These are phyloP conservation scores for Arenaria interpres DNA, from an alignment of 2,113 vertebrate genomes.

Conservation along the genomic window DNA sequence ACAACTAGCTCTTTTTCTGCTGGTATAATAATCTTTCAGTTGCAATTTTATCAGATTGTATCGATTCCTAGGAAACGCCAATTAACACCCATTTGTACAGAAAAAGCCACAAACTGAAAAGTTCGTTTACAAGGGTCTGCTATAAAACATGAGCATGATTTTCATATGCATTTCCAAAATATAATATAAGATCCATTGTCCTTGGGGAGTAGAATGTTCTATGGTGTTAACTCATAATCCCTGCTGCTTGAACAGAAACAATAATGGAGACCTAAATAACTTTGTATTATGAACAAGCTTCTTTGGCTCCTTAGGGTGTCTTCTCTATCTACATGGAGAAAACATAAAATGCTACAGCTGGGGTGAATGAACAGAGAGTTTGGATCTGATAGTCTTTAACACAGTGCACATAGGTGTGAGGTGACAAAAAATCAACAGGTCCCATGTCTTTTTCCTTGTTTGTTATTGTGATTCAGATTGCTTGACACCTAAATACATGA, in stretches of 20 bases:
- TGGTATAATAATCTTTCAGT: neutral
- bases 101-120: neutral
- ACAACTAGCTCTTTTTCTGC: neutral
- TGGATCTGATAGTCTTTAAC: neutral
- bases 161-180: neutral
- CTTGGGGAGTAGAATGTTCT: neutral
- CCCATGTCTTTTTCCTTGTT: neutral
- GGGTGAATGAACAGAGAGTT: neutral
- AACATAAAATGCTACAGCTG: neutral
- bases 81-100: slow-evolving; percentile 8
- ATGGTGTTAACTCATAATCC: neutral
- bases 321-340: neutral
- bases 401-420: neutral
- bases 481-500: neutral
- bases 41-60: neutral
- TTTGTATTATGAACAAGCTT: neutral
- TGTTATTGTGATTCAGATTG: neutral
- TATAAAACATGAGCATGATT: neutral
- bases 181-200: neutral
- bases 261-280: neutral
- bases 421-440: neutral
- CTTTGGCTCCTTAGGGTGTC: neutral
- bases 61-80: neutral
- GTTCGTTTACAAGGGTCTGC: neutral
- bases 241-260: neutral